phyloP scores from a whole-genome alignment of 1,140 invertebrate species.

The Thaumatotibia leucotreta region DNA sequence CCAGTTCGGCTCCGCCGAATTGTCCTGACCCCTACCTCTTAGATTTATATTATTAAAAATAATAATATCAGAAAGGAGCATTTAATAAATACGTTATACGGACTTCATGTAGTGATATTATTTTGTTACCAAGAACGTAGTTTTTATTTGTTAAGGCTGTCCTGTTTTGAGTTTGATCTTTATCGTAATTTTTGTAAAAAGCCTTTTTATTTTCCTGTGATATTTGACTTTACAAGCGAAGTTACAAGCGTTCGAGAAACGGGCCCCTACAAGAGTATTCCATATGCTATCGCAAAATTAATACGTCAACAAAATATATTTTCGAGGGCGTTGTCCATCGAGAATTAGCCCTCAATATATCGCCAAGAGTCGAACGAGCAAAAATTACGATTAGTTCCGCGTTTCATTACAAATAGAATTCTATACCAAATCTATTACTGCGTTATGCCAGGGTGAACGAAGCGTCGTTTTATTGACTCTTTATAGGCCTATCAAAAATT shows the following conservation, averaged over 20 bases:
- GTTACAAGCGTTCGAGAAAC: too few relatives aligned
- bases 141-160: constrained; percentile 37
- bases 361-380: too few relatives aligned
- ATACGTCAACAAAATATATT: too few relatives aligned
- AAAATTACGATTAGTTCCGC: background rate
- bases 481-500: too few relatives aligned
- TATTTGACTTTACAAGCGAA: constrained; percentile 37
- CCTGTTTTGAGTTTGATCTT: constrained; percentile 30
- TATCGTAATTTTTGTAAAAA: constrained; percentile 17
- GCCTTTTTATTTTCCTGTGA: constrained; percentile 34
- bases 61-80: constrained; percentile 55
- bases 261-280: too few relatives aligned
- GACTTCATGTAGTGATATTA: constrained; percentile 60
- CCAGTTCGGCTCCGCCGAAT: background rate
- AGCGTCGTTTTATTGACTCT: too few relatives aligned
- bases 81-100: constrained; percentile 50
- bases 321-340: too few relatives aligned
- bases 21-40: constrained; percentile 57
- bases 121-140: constrained; percentile 64
- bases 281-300: too few relatives aligned
- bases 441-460: constrained; percentile 7
- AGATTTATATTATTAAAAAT: constrained; percentile 32
- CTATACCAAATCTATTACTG: constrained; percentile 18
- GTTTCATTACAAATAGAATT: background rate
- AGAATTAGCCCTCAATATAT: too few relatives aligned